Evolutionary conservation across 2,113 vertebrate genomes (phyloP).

Genomic region (Microcebus tavaratra): DNA sequence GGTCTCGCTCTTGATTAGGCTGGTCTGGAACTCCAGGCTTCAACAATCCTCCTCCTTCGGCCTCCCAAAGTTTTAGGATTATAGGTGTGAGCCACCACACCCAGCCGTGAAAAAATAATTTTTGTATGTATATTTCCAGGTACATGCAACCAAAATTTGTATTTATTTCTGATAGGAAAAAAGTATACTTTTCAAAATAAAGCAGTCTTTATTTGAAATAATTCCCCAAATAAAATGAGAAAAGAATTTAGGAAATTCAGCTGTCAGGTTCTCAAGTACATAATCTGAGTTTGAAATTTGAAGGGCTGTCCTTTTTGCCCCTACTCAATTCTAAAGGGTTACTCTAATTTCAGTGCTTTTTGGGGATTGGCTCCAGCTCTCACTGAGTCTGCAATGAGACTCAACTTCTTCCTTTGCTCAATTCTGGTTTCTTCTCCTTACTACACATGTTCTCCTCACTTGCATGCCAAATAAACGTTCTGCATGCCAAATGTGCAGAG

Average conservation of each 20-base stretch:
- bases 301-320: neutral
- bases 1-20: too few species aligned
- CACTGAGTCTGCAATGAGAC: neutral
- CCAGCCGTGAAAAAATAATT: neutral
- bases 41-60: too few species aligned
- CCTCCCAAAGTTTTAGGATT: too few species aligned
- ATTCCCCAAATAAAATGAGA: neutral
- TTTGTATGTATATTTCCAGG: neutral
- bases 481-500: neutral
- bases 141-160: neutral
- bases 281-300: neutral
- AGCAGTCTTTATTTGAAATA: conserved; percentile 27
- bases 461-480: neutral
- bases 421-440: neutral
- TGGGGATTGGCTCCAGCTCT: neutral
- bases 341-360: neutral
- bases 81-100: too few species aligned
- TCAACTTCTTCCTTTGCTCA: neutral
- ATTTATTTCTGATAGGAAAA: neutral
- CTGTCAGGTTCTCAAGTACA: neutral
- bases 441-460: neutral
- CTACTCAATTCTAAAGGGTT: neutral
- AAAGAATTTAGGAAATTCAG: neutral
- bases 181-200: neutral
- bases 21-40: too few species aligned